A percentile compares a stretch with the other conserved stretches of the same genome.
Evolutionary conservation across 1,140 invertebrate species (phyloP).

Genomic region (Zaprionus africanus): DNA sequence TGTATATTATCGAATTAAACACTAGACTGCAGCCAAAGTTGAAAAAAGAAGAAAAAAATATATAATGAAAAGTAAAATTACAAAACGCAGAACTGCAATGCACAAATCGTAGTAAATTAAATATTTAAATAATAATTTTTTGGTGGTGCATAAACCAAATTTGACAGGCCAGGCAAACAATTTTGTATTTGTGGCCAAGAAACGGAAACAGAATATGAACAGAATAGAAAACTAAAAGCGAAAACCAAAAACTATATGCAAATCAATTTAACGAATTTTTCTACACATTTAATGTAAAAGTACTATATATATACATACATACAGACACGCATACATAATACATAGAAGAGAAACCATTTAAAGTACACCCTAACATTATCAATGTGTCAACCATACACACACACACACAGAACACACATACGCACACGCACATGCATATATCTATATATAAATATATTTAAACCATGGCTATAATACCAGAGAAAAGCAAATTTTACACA

Average conservation of each 20-base stretch:
- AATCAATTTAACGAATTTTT: slow-evolving; percentile 83
- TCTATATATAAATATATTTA: slow-evolving; percentile 49
- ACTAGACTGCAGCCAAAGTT: slow-evolving; percentile 79
- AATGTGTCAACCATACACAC: slow-evolving; percentile 58
- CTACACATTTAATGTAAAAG: slow-evolving; percentile 79
- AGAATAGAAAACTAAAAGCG: slow-evolving; percentile 4
- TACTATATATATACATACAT: slow-evolving; percentile 47
- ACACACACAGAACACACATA: slow-evolving; percentile 13
- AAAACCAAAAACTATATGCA: slow-evolving; percentile 62
- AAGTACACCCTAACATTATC: slow-evolving; percentile 55
- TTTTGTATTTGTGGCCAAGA: slow-evolving; percentile 68
- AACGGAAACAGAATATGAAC: not conserved
- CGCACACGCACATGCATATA: slow-evolving; percentile 18
- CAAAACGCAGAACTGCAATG: slow-evolving; percentile 64
- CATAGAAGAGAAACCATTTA: slow-evolving; percentile 11
- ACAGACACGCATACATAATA: slow-evolving; percentile 36
- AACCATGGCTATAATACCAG: slow-evolving; percentile 60
- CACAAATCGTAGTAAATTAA: slow-evolving; percentile 70
- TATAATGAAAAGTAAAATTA: slow-evolving; percentile 32
- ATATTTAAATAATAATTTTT: slow-evolving; percentile 53
- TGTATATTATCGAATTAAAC: slow-evolving; percentile 62
- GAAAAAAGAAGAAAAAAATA: slow-evolving; percentile 48
- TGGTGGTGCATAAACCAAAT: slow-evolving; percentile 55
- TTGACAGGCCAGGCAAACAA: slow-evolving; percentile 56
- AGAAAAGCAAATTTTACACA: slow-evolving; percentile 64